phyloP scores from a whole-genome alignment of 1,140 invertebrate species.

The Protaetia brevitarsis region DNA sequence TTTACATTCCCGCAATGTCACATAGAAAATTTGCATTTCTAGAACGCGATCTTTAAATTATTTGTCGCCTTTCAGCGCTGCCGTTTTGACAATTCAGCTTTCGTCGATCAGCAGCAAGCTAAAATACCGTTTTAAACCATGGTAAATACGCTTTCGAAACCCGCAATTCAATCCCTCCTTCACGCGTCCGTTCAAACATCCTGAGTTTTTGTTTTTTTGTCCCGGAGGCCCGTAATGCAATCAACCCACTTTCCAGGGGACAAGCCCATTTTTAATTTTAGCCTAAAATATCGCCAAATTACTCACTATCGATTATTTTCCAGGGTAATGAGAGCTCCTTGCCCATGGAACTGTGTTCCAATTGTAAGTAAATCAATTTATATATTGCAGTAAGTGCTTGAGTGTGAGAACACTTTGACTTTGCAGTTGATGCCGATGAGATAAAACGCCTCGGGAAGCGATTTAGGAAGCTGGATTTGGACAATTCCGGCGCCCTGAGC shows the following conservation, averaged over 20 bases:
- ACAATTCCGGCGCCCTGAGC: conserved; percentile 95
- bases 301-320: conserved; percentile 49
- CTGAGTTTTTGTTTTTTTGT: not conserved
- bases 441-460: conserved; percentile 95
- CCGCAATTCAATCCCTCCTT: not conserved
- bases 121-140: conserved; percentile 21
- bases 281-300: conserved; percentile 8
- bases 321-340: conserved; percentile 97
- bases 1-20: not conserved
- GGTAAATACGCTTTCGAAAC: conserved; percentile 25
- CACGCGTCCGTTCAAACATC: not conserved
- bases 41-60: conserved; percentile 12
- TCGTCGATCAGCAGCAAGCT: not conserved
- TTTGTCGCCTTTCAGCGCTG: conserved; percentile 16
- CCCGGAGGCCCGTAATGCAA: not conserved
- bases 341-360: conserved; percentile 98
- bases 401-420: conserved; percentile 28
- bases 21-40: not conserved
- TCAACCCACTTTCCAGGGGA: conserved; percentile 31
- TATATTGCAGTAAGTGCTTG: not conserved
- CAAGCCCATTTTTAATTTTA: conserved; percentile 38
- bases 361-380: conserved; percentile 75
- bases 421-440: conserved; percentile 93
- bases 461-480: conserved; percentile 95
- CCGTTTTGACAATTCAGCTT: not conserved